Percentiles rank a stretch among this genome's conserved stretches.
These are phyloP conservation scores for Otus sunia DNA, from an alignment of 2,113 vertebrate species.

Conservation along the genomic window DNA sequence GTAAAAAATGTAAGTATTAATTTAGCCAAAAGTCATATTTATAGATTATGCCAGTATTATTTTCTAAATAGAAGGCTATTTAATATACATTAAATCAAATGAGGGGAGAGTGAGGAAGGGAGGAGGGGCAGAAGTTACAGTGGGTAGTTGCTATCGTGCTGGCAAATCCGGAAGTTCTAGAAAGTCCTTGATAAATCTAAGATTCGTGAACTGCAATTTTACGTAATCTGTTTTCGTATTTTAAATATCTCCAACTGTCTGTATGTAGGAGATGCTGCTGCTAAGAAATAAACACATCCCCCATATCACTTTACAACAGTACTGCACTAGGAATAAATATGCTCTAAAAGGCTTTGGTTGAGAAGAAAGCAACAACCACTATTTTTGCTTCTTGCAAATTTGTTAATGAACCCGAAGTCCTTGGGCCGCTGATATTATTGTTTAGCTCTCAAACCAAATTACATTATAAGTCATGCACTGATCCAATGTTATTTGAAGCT, in stretches of 20 bases:
- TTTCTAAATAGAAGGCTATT: background rate
- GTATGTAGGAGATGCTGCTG: conserved; percentile 15
- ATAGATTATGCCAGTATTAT: background rate
- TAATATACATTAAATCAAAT: background rate
- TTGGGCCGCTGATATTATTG: background rate
- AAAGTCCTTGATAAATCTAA: background rate
- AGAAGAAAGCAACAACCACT: background rate
- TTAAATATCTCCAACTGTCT: background rate
- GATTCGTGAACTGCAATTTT: background rate
- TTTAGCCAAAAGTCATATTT: background rate
- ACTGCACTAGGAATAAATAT: background rate
- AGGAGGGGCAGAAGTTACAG: background rate
- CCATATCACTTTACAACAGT: background rate
- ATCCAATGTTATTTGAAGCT: background rate
- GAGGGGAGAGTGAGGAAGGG: background rate
- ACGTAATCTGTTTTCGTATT: conserved; percentile 1
- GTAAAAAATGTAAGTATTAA: background rate
- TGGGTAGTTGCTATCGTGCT: background rate
- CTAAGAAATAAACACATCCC: conserved; percentile 24
- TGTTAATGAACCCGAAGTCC: background rate
- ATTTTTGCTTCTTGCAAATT: conserved; percentile 15
- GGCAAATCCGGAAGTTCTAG: background rate
- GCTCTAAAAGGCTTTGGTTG: background rate
- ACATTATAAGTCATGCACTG: background rate
- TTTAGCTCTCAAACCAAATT: background rate